Percentiles rank a stretch among this genome's conserved stretches.
These are phyloP conservation scores for Pseudochirops cupreus DNA, from an alignment of 2,797 vertebrate species.

Conservation along the genomic window DNA sequence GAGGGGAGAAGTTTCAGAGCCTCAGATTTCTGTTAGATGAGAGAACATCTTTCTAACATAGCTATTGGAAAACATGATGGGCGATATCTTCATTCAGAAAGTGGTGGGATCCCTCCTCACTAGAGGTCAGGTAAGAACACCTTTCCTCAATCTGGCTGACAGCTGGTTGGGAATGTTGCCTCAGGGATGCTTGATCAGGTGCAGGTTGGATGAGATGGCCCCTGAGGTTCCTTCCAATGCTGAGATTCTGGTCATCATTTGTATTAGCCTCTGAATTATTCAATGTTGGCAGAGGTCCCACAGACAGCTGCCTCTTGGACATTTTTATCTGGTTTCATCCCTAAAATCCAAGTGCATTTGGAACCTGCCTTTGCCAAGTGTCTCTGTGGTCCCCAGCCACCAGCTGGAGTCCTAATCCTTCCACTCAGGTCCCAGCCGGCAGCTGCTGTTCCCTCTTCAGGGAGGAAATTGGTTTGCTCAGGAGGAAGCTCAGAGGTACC, in stretches of 20 bases:
- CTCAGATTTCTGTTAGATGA: not conserved
- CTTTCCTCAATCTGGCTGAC: not conserved
- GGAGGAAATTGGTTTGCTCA: not conserved
- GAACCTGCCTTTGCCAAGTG: not conserved
- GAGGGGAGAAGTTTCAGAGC: not conserved
- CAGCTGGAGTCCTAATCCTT: not conserved
- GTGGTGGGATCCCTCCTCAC: not conserved
- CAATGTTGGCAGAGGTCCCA: not conserved
- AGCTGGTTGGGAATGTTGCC: not conserved
- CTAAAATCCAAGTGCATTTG: slow-evolving; percentile 5
- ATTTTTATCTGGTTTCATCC: slow-evolving; percentile 5
- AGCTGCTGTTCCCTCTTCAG: not conserved
- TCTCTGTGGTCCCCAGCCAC: not conserved
- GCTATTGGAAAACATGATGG: not conserved
- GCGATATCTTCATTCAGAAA: not conserved
- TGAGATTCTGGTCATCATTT: not conserved
- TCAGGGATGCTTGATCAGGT: not conserved
- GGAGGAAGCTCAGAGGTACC: not conserved
- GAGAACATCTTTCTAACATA: not conserved
- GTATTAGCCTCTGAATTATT: not conserved
- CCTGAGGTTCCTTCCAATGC: not conserved
- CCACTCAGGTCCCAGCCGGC: not conserved
- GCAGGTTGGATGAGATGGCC: not conserved
- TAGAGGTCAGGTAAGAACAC: not conserved
- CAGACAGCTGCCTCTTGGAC: not conserved